Conservation (phyloP, 1,140 invertebrate genomes). For the Pseudomyrmex dendroicus region DNA sequence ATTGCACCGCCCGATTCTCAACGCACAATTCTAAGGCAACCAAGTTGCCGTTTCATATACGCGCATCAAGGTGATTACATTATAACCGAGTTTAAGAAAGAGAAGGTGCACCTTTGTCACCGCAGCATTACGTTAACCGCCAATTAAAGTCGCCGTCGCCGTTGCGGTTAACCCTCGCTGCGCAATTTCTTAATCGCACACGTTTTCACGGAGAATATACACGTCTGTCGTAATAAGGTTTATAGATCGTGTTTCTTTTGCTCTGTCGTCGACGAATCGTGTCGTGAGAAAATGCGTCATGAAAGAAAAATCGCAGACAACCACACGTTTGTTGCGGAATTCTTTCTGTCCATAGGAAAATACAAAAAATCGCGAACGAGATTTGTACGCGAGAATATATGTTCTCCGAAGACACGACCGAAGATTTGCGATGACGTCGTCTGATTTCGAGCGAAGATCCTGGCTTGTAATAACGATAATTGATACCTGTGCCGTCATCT, state of each 20-base stretch:
- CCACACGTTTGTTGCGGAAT: background rate
- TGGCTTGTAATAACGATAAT: conserved; percentile 34
- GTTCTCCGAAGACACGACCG: background rate
- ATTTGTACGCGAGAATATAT: background rate
- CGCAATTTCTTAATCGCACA: conserved; percentile 70
- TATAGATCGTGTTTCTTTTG: conserved; percentile 35
- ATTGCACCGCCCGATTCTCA: conserved; percentile 2
- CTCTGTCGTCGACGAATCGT: background rate
- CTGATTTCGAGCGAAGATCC: background rate
- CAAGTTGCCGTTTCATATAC: conserved; percentile 24
- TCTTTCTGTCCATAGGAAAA: background rate
- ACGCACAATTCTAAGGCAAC: conserved; percentile 18
- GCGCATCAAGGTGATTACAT: conserved; percentile 42
- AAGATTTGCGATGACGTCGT: background rate
- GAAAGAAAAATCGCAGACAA: background rate
- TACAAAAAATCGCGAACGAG: too few relatives aligned
- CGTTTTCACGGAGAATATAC: conserved; percentile 60
- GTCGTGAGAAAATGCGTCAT: background rate
- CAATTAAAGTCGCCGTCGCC: conserved; percentile 65
- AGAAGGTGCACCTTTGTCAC: conserved; percentile 37
- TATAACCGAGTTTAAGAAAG: conserved; percentile 16
- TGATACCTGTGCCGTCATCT: background rate
- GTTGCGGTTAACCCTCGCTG: conserved; percentile 65
- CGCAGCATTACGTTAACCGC: conserved; percentile 65
- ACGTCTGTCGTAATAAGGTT: conserved; percentile 42